These are phyloP conservation scores for Agraylea sexmaculata DNA, from an alignment of 1,140 invertebrate species.

Conservation along the genomic window DNA sequence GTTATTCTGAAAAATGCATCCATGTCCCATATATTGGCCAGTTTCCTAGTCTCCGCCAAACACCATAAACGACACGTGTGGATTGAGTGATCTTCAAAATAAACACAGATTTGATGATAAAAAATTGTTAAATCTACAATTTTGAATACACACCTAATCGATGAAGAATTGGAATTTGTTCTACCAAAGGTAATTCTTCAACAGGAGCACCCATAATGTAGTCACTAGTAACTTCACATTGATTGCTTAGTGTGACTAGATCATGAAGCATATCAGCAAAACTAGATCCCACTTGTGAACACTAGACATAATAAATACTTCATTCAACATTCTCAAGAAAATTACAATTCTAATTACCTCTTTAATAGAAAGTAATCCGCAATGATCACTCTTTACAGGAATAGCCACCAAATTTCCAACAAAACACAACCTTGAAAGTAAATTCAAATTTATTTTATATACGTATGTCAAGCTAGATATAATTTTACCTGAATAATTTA, in stretches of 20 bases:
- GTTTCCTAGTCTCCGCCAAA: conserved; percentile 49
- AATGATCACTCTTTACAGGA: conserved; percentile 30
- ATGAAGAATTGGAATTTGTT: conserved; percentile 68
- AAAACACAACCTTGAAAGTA: conserved; percentile 16
- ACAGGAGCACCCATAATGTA: conserved; percentile 51
- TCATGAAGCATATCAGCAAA: conserved; percentile 51
- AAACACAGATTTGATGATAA: background rate
- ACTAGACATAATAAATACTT: conserved; percentile 26
- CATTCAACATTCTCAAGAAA: background rate
- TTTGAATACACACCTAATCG: conserved; percentile 41
- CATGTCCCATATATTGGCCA: conserved; percentile 62
- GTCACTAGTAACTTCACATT: conserved; percentile 53
- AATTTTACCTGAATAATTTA: conserved; percentile 47
- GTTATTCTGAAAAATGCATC: conserved; percentile 46
- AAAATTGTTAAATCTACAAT: background rate
- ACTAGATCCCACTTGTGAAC: conserved; percentile 45
- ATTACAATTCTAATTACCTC: conserved; percentile 26
- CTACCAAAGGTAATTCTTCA: conserved; percentile 59
- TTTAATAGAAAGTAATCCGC: conserved; percentile 30
- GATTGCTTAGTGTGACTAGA: conserved; percentile 50
- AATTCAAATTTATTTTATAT: too few species aligned
- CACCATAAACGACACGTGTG: conserved; percentile 65
- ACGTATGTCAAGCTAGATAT: background rate
- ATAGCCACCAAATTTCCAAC: conserved; percentile 27
- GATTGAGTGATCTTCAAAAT: conserved; percentile 53